These are phyloP conservation scores for Thalassophryne amazonica DNA, from an alignment of 2,797 vertebrate species.

Conservation along the genomic window DNA sequence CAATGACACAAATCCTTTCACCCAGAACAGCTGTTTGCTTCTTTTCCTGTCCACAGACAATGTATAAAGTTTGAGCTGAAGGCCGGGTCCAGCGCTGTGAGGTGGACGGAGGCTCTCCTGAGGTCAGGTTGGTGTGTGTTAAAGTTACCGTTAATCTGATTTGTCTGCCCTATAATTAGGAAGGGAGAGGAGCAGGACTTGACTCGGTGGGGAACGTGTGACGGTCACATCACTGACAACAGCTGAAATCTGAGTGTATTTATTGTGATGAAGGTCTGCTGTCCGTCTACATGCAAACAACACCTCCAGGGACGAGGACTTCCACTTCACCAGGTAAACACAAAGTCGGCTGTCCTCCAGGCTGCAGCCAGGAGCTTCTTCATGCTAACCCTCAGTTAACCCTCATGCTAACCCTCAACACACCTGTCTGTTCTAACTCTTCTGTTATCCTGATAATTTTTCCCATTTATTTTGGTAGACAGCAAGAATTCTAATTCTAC, in stretches of 20 bases:
- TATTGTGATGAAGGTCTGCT: no score
- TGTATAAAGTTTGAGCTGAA: neutral
- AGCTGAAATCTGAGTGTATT: neutral
- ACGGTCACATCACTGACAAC: neutral
- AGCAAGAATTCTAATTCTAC: no score
- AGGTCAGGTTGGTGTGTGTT: neutral
- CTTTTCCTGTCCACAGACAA: no score
- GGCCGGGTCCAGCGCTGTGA: neutral
- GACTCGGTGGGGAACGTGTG: neutral
- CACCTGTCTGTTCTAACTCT: no score
- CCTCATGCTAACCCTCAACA: no score
- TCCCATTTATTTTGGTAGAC: no score
- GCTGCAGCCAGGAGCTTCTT: neutral
- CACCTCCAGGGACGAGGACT: neutral
- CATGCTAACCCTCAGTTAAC: no score
- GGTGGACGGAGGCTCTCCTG: neutral
- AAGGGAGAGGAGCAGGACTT: neutral
- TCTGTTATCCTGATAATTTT: no score
- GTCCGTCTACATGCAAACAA: no score
- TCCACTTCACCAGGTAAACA: conserved; percentile 23
- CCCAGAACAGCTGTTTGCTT: no score
- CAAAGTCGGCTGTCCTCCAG: neutral
- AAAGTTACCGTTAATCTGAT: conserved; percentile 28
- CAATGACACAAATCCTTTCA: no score
- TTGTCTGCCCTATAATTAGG: conserved; percentile 40